Evolutionary conservation across 2,797 vertebrate genomes (phyloP), one percentile per base, ranked within the genome.

Genomic region (Gouania willdenowi): DNA sequence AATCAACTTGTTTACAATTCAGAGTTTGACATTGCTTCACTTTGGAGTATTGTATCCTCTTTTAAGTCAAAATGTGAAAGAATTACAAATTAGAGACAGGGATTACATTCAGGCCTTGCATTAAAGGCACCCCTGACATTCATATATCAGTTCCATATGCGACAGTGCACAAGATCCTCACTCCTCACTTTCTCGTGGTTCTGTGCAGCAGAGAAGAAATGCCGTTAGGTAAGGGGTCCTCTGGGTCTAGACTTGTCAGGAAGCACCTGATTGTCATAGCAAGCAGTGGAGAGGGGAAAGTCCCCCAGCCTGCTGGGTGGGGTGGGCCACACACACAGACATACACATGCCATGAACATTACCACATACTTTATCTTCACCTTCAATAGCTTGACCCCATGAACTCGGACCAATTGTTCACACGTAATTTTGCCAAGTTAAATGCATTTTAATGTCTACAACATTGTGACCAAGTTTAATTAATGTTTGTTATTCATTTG

Each of bases 1-100:
- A 87, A 87, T 89, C 84, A 86, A 73, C 54, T 78, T 86, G 83
- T 87, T 85, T 86, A 86, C 56, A 29, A 80, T 78, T 68, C 63
- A 40, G 54, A 83, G 48, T 69, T 75, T 65, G 66, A 79, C 52
- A 24, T 71, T 66, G 63, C 62, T 72, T 77, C 70, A 68, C 77
- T 81, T 71, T 79, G 71, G 77, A 82, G 81, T 73, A 66, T 77
- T 82, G 80, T 77, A 77, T 77, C 67, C 44, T 66, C 67, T 81
- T 83, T 84, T 68, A 81, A 80, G 79, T 81, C 69, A 85, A 85
- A 84, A 82, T 84, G 62, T 74, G 75, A 84, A 86, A 88, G 85
- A 75, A 84, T 79, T 82, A 85, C 66, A 86, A 87, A 88, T 86
- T 86, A 86, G 75, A 87, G 83, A 73, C 79, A 81, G 78, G 71